Evolutionary conservation across 1,140 invertebrate species (phyloP).

Genomic region (Dreissena rostriformis): DNA sequence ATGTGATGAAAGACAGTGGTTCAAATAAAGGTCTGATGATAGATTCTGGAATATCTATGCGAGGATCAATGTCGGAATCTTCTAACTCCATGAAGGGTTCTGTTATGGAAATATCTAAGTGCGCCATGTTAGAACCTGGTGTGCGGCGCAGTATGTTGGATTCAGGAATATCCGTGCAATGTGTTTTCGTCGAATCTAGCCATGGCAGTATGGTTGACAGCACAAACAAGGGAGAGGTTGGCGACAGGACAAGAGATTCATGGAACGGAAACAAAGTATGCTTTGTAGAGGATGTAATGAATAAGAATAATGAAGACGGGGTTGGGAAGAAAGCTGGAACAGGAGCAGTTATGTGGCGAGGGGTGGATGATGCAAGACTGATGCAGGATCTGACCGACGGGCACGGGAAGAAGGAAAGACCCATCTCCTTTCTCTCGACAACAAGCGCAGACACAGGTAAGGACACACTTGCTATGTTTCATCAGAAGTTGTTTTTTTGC

Average conservation of each 20-base stretch:
- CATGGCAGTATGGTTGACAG: background rate
- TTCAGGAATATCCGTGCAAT: constrained; percentile 46
- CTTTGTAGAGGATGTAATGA: background rate
- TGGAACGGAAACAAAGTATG: background rate
- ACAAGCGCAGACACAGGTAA: constrained; percentile 76
- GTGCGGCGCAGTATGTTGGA: constrained; percentile 45
- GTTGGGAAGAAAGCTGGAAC: background rate
- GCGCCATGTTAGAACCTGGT: constrained; percentile 43
- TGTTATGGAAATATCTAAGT: constrained; percentile 27
- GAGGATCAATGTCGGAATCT: constrained; percentile 40
- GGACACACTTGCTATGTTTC: background rate
- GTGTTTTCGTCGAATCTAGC: constrained; percentile 33
- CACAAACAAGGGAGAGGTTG: background rate
- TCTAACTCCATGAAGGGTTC: constrained; percentile 15
- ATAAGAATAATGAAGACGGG: background rate
- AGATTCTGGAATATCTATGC: constrained; percentile 41
- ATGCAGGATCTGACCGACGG: constrained; percentile 59
- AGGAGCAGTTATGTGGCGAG: constrained; percentile 17
- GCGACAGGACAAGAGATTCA: background rate
- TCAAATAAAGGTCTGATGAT: constrained; percentile 19
- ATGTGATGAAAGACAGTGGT: constrained; percentile 7
- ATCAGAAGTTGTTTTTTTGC: too few relatives aligned
- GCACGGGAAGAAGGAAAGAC: constrained; percentile 65
- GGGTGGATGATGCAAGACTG: constrained; percentile 48
- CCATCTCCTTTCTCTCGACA: constrained; percentile 71